Conservation (phyloP, 2,888 invertebrate species). For the Notocelia uddmanniana region DNA sequence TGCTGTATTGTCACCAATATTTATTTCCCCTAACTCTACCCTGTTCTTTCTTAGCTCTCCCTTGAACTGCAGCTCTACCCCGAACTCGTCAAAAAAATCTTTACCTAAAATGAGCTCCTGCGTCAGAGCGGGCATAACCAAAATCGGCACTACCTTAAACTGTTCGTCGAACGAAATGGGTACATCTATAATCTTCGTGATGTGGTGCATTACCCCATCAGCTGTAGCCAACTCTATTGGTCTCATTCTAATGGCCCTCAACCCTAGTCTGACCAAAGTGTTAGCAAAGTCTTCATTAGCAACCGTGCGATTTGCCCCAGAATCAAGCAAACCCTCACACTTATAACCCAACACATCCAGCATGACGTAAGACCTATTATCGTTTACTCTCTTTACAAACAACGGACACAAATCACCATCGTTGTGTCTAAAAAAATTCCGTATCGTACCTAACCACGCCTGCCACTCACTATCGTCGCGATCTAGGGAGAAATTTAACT, state of each 20-base stretch:
- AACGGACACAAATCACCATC: no score
- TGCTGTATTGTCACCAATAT: not conserved
- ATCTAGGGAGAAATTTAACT: no score
- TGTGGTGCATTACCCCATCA: no score
- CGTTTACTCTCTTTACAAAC: no score
- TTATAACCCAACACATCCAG: no score
- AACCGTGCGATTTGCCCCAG: conserved; percentile 34
- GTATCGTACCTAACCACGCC: no score
- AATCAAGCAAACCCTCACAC: no score
- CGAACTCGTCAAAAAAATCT: conserved; percentile 42
- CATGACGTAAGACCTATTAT: no score
- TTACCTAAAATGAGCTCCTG: conserved; percentile 42
- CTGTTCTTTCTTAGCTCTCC: not conserved
- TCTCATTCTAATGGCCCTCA: conserved; percentile 26
- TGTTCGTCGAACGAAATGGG: conserved; percentile 25
- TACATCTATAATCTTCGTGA: no score
- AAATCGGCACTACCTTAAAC: conserved; percentile 33
- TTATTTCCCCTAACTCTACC: not conserved
- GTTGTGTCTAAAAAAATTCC: no score
- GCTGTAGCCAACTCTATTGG: no score
- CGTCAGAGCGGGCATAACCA: conserved; percentile 29
- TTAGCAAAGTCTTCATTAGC: conserved; percentile 23
- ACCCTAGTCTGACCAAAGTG: conserved; percentile 17
- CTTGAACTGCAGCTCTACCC: conserved; percentile 18
- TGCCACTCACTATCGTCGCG: no score